These are phyloP conservation scores for Aulostomus chinensis DNA, from an alignment of 2,797 vertebrate genomes.

Conservation along the genomic window DNA sequence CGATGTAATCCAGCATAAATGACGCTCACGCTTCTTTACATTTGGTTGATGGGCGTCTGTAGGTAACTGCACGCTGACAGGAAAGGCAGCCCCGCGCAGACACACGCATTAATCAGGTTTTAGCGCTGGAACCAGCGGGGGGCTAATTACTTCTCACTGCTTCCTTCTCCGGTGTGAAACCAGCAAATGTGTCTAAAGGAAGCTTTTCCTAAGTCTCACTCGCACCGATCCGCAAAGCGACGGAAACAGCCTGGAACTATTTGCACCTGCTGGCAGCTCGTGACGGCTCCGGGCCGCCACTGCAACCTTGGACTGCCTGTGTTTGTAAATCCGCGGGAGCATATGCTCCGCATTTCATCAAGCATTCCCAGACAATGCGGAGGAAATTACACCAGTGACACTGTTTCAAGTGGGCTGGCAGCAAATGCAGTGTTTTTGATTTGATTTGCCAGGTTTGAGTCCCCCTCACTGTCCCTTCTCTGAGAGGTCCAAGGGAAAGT, in stretches of 20 bases:
- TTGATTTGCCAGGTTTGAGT: constrained; percentile 7
- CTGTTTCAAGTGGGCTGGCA: not conserved
- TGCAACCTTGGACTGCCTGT: no score
- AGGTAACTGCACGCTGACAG: constrained; percentile 13
- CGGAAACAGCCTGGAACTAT: not conserved
- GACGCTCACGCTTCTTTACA: no score
- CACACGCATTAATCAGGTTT: constrained; percentile 53
- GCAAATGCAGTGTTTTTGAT: not conserved
- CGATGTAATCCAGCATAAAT: no score
- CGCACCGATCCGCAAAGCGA: not conserved
- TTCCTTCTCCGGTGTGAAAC: constrained; percentile 8
- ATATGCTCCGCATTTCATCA: no score
- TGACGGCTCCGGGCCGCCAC: no score
- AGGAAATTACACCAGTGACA: not conserved
- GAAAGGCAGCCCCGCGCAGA: constrained; percentile 17
- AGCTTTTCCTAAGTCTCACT: constrained; percentile 15
- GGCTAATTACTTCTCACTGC: constrained; percentile 42
- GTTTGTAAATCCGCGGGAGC: no score
- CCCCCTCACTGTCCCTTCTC: not conserved
- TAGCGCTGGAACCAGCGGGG: constrained; percentile 45
- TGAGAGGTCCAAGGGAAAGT: constrained; percentile 26
- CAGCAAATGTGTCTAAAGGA: constrained; percentile 26
- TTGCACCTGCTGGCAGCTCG: not conserved
- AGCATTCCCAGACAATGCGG: not conserved
- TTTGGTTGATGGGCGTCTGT: no score